Conservation (phyloP, 2,113 vertebrate genomes). For the Scatophagus argus region DNA sequence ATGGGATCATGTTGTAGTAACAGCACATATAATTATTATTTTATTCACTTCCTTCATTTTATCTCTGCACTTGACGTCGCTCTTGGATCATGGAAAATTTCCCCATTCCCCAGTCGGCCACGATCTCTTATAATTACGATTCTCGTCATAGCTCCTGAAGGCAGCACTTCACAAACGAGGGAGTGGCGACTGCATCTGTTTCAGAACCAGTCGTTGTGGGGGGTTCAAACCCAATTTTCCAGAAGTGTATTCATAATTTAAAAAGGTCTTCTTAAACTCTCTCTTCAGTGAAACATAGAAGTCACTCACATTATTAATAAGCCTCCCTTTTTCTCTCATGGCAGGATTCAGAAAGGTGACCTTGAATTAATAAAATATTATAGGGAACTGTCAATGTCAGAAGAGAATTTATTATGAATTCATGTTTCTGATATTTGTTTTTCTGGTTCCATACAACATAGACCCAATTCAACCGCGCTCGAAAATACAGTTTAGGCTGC, state of each 20-base stretch:
- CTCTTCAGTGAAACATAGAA: background rate
- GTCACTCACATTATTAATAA: background rate
- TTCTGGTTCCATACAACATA: too few species aligned
- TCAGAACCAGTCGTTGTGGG: background rate
- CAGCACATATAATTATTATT: background rate
- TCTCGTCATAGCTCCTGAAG: background rate
- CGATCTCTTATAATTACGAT: background rate
- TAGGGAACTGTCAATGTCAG: background rate
- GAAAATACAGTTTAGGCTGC: background rate
- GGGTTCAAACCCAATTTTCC: background rate
- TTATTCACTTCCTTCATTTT: background rate
- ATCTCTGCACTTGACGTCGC: conserved; percentile 7
- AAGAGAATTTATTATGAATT: background rate
- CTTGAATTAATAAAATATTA: background rate
- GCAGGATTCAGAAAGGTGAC: background rate
- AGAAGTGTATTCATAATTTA: background rate
- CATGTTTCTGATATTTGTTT: background rate
- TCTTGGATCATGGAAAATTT: conserved; percentile 49
- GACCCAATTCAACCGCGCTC: background rate
- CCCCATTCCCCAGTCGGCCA: too few species aligned
- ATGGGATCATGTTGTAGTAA: background rate
- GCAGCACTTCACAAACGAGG: conserved; percentile 13
- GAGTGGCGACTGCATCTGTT: background rate
- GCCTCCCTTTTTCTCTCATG: background rate
- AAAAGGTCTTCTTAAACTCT: background rate